Base-by-base conservation (phyloP, 2,797 vertebrate species). In the Protosalanx chinensis region DNA sequence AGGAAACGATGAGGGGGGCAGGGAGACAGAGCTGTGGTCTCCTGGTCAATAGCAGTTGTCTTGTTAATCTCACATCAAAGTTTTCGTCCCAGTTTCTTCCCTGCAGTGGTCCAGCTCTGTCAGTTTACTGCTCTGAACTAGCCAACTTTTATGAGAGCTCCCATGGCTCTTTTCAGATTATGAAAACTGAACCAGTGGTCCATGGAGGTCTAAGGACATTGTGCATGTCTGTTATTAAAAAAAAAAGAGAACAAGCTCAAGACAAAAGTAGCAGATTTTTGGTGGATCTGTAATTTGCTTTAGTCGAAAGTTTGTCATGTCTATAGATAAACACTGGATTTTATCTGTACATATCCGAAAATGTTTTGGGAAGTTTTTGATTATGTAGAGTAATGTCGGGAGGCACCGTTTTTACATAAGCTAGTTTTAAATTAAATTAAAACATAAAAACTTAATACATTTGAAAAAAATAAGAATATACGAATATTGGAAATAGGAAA, bases 21-120 rank as follows among this genome's bases (percentile, higher is more conserved):
- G 70, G 74, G 73, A 79, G 78, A 84, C 78, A 78, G 78, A 85
- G 75, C 53, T 63, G 57, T 87, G 88, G 88, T 87, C 82, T 86
- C 79, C 72, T 82, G 71, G 87, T 82, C 76, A 77, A 62, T 49
- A 79, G 76, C 81, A 67, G 80, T 86, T 86, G 85, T 79, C 83
- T 82, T 58, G 58, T 76, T 89, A 89, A 88, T 89, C 87, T 86
- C 85, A 86, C 84, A 84, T 91, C 85, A 90, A 88, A 89, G 84
- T 82, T 73, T n/a, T 63, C 63, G 41, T 57, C 49, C 58, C 20
- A 61, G 64, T 81, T 80, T 75, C 71, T 49, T 68, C 76, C 81
- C 83, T 73, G 69, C 72, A 66, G 67, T 10, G 46, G 67, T 59
- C 64, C 63, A 73, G 75, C 62, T 12, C 37, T 64, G 61, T 30